A percentile compares a stretch with the other conserved stretches of the same genome.
These are phyloP conservation scores for Physeter macrocephalus DNA, from an alignment of 2,113 vertebrate genomes.

Conservation along the genomic window DNA sequence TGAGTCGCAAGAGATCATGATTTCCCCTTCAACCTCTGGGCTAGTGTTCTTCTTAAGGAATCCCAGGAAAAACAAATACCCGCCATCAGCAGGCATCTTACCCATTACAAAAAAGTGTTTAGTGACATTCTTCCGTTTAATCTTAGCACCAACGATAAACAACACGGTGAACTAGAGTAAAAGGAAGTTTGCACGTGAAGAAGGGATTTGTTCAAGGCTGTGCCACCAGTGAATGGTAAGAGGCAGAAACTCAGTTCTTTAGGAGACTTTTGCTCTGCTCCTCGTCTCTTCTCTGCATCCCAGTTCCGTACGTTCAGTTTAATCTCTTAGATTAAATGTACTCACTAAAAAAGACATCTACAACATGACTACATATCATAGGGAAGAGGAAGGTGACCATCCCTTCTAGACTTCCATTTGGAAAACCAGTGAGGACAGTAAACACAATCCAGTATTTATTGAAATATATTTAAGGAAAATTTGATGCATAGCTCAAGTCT, in stretches of 20 bases:
- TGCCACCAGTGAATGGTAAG: background rate
- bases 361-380: too few species aligned
- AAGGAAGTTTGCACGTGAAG: background rate
- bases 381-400: background rate
- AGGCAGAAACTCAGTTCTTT: background rate
- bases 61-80: background rate
- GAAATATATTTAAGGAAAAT: background rate
- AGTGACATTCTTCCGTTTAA: background rate
- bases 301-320: background rate
- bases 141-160: conserved; percentile 26
- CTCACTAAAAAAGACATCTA: background rate
- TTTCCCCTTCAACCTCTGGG: background rate
- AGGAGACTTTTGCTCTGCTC: background rate
- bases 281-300: background rate
- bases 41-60: background rate
- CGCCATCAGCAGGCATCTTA: background rate
- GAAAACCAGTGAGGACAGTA: background rate
- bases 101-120: background rate
- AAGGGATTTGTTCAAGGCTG: background rate
- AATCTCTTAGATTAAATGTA: background rate
- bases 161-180: background rate
- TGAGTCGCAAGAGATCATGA: background rate
- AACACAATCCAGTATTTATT: background rate
- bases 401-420: background rate
- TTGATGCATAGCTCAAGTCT: background rate